Base-by-base conservation (phyloP, 1,140 invertebrate genomes). In the Psix sp. region DNA sequence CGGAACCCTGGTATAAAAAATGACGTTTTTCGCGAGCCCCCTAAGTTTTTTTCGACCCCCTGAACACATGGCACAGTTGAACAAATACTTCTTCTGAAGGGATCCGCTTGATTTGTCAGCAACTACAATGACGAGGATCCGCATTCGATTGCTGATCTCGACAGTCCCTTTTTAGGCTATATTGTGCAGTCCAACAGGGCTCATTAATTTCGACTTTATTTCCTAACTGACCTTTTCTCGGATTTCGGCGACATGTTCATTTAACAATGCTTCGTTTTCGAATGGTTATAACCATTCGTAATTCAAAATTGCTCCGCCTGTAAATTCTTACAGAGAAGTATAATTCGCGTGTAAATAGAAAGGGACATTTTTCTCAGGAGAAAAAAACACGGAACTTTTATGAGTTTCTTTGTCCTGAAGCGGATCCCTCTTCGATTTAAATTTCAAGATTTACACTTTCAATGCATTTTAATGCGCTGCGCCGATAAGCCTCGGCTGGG, bases 81-180 rank as follows among this genome's bases (percentile, higher is more conserved):
- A 74, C 59, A 74, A 74, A 66, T 74, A 67, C 20, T 17, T 57
- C 17, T 13, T 20, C 15, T 74, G 42, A 62, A 74, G 62, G 31
- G 49, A 66, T 57, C 56, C 31, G 49, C 39, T 63, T 63, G 63
- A 74, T 74, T 74, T 74, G 71, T 74, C 71, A 68, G 18, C 42
- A 24, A 13, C 11, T 43, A 68, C 63, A 74, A 74, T 63, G 57
- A 67, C 48, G 39, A n/a, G n/a, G n/a, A 49, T 36, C 48, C 13
- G 45, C 36, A 38, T 52, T 59, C 21, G 66, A 38, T n/a, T n/a
- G n/a, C n/a, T n/a, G n/a, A n/a, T n/a, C n/a, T n/a, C n/a, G n/a
- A n/a, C n/a, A n/a, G n/a, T 13, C 13, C 18, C 33, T 56, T 48
- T 62, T 45, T 54, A 21, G 5, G 20, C 16, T 21, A 20, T 16